Conservation (phyloP, 2,888 invertebrate genomes). For the Cyrtodaria siliqua region DNA sequence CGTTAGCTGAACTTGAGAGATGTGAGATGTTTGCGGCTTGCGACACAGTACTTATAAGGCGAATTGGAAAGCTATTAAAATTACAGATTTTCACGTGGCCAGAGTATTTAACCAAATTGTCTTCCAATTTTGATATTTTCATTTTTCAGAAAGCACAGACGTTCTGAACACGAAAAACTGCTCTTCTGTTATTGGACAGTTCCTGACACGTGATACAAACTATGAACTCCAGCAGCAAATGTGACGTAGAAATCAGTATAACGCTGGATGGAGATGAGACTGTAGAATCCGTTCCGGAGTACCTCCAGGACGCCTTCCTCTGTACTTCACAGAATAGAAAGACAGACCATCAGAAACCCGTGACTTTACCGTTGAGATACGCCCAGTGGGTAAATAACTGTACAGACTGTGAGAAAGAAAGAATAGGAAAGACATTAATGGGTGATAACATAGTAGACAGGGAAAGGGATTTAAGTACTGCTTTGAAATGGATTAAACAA, state of each 20-base stretch:
- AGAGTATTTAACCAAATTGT: too few species aligned
- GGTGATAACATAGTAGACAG: slow-evolving; percentile 55
- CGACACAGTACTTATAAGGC: too few species aligned
- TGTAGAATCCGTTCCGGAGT: slow-evolving; percentile 55
- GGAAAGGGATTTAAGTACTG: slow-evolving; percentile 73
- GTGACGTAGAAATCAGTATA: slow-evolving; percentile 66
- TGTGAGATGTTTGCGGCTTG: too few species aligned
- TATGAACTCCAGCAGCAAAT: slow-evolving; percentile 55
- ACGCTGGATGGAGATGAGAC: slow-evolving; percentile 56
- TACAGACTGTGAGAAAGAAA: slow-evolving; percentile 40
- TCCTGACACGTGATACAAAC: not conserved
- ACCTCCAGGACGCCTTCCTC: slow-evolving; percentile 57
- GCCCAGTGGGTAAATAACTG: slow-evolving; percentile 43
- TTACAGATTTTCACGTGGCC: too few species aligned
- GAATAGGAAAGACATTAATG: slow-evolving; percentile 11
- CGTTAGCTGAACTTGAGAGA: too few species aligned
- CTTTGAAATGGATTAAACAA: slow-evolving; percentile 79
- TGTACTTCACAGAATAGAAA: slow-evolving; percentile 21
- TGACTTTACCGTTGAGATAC: slow-evolving; percentile 63
- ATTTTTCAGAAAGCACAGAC: too few species aligned
- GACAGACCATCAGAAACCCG: slow-evolving; percentile 33
- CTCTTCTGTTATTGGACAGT: not conserved
- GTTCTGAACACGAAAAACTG: too few species aligned
- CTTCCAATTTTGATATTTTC: too few species aligned
- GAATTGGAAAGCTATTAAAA: too few species aligned